Conservation (phyloP, 1,140 invertebrate species). For the Drosophila sucinea region DNA sequence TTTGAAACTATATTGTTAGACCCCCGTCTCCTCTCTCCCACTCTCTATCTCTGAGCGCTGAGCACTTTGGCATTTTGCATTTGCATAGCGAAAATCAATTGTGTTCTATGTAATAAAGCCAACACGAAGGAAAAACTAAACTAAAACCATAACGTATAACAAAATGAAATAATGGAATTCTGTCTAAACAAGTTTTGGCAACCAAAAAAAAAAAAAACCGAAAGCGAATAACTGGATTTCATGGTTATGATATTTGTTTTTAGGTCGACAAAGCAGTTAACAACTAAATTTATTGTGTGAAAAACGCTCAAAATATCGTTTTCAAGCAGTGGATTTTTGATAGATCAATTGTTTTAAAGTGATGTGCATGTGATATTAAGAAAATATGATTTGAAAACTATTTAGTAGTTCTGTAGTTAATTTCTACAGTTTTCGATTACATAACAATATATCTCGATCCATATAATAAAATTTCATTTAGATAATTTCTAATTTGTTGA, state of each 20-base stretch:
- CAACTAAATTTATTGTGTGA: constrained; percentile 9
- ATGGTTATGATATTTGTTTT: constrained; percentile 4
- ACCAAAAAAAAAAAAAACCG: neutral
- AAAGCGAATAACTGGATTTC: constrained; percentile 3
- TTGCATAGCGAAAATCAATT: constrained; percentile 74
- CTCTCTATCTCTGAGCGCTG: constrained; percentile 12
- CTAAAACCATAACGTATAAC: constrained; percentile 1
- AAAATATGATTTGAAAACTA: too few relatives aligned
- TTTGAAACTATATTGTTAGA: constrained; percentile 54
- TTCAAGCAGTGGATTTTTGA: neutral
- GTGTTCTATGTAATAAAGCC: constrained; percentile 52
- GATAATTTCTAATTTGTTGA: too few relatives aligned
- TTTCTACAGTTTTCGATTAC: too few relatives aligned
- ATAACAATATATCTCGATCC: too few relatives aligned
- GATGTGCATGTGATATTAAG: too few relatives aligned
- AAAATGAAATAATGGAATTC: constrained; percentile 34
- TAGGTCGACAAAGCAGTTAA: neutral
- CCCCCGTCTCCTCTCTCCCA: neutral
- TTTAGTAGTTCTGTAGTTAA: too few relatives aligned
- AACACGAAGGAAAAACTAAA: constrained; percentile 29
- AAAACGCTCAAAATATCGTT: neutral
- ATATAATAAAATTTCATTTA: too few relatives aligned
- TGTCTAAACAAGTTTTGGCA: constrained; percentile 32
- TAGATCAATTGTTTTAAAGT: too few relatives aligned
- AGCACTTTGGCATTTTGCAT: constrained; percentile 59